phyloP scores from a whole-genome alignment of 1,140 invertebrate species.

The Myzus persicae region DNA sequence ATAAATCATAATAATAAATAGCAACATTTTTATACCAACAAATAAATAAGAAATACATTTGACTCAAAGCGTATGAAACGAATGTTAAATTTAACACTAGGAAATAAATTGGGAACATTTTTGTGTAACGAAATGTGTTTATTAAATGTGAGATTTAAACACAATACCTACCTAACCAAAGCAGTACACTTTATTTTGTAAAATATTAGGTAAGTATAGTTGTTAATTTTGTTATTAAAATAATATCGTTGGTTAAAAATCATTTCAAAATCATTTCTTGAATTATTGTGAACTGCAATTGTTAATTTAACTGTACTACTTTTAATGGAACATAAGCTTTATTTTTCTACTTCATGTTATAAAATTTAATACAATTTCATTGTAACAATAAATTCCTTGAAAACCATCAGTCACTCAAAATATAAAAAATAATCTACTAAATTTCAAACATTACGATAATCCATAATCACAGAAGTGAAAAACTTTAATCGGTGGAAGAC shows the following conservation, averaged over 20 bases:
- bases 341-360: background rate
- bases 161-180: background rate
- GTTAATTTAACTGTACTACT: background rate
- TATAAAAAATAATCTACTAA: background rate
- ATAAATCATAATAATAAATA: background rate
- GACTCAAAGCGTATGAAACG: background rate
- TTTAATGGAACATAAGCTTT: background rate
- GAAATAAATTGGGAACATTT: background rate
- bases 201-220: too few species aligned
- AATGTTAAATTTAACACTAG: background rate
- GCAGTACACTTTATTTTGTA: background rate
- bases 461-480: background rate
- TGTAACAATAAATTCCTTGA: background rate
- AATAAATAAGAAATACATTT: background rate
- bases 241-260: background rate
- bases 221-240: background rate
- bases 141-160: background rate
- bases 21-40: background rate
- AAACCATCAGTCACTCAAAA: background rate
- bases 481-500: too few species aligned
- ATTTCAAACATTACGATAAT: background rate
- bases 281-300: background rate
- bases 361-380: background rate
- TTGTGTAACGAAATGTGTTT: too few species aligned
- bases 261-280: background rate